Base-by-base conservation (phyloP, 1,140 invertebrate species). In the Neelides sp. region DNA sequence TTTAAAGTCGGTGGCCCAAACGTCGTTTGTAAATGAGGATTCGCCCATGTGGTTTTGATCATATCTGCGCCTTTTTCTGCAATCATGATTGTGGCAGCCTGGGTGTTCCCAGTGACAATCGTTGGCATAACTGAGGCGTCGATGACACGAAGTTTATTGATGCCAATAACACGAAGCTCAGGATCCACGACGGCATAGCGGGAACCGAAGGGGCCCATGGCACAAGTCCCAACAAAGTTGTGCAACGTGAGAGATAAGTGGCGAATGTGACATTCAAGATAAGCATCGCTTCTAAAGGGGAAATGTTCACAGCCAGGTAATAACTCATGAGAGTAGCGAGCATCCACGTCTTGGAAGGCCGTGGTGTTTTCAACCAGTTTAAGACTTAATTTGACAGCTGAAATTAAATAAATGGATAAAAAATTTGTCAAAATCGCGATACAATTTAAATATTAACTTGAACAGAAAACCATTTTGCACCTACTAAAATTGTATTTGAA, bases 201-300 rank as follows among this genome's bases (percentile, higher is more conserved):
- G 64, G 90, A 85, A 59, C 72, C 75, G 1, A 70, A 59, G 0
- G 81, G 79, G 8, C 87, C 87, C 86, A 92, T 91, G 65, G 84
- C 85, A 19, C 80, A 77, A 0, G 83, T 52, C 13, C 50, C 50
- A 34, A 34, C 48, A 2, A 43, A 15, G 24, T 70, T 65, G 63
- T 88, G 89, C 51, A 89, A 82, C 2, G 85, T 89, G 79, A 87
- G 85, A 1, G 84, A 81, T 41, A 86, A 82, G 17, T 84, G 85
- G n/a, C 85, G 69, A 13, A 85, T 83, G 61, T 85, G 79, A 63
- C 86, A 91, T 61, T 86, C 85, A 70, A 84, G 79, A 60, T 89
- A 91, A 3, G 75, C 74, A 54, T 89, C 85, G 1, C 78, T 78
- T n/a, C 75, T 77, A 62, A 86, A 85, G 54, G 73, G 72, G 20